Evolutionary conservation across 2,113 vertebrate genomes (phyloP), one percentile per base, ranked within the genome.

Genomic region (Henicopernis longicauda): DNA sequence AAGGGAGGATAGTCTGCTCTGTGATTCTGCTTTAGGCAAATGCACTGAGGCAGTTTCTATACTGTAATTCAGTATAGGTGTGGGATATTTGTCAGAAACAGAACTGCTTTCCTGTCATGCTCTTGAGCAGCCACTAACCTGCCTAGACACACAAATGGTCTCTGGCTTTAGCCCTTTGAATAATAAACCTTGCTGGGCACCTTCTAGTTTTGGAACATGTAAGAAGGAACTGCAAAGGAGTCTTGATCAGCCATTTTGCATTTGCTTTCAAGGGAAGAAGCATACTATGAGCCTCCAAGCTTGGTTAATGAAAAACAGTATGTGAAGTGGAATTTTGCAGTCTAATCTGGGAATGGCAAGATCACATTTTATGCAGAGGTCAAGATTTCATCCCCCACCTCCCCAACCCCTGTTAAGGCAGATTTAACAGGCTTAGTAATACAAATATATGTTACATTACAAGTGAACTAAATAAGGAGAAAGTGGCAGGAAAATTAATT

Each of bases 391-490:
- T 4, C 3, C 6, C 17, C 23, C 5, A 44, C 8, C 5, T 66
- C 8, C 15, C 21, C 27, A 69, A 1, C 9, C 5, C 1, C 2
- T 2, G 2, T 32, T 55, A 71, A 74, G 20, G 3, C 10, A 90
- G 34, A 59, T 85, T 66, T 81, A 66, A n/a, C 11, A 62, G 15
- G 14, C 21, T 81, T 73, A 73, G 29, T 29, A 45, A 21, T 34
- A n/a, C 8, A 85, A 82, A 63, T 73, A 16, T 4, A 11, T 20
- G 20, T 26, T 82, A 13, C 4, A 16, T 38, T 79, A 38, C 9
- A 67, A 59, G 4, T 20, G 26, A 79, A 44, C 13, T 71, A 69
- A 59, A 40, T 45, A 49, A 49, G 10, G 15, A 50, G 34, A 65
- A 59, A 16, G 3, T 1, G 2, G 25, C 11, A 83, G 22, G 55